Evolutionary conservation across 2,113 vertebrate genomes (phyloP).

Genomic region (Bubo scandiacus): DNA sequence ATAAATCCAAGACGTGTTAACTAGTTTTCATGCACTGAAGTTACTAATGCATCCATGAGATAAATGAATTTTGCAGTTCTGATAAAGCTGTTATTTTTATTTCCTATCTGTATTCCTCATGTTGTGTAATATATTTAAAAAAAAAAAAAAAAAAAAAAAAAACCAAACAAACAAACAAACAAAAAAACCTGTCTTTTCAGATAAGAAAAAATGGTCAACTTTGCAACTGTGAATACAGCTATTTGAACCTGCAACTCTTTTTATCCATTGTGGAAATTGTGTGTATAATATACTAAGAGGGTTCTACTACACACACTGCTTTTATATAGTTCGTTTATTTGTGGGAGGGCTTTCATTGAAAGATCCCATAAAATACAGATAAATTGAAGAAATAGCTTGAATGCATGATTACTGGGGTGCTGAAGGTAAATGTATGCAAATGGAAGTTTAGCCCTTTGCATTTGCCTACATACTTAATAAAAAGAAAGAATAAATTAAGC

Average conservation of each 20-base stretch:
- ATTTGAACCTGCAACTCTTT: neutral
- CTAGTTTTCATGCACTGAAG: conserved; percentile 8
- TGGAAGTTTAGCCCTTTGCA: neutral
- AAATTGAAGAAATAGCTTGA: conserved; percentile 4
- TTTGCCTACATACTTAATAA: neutral
- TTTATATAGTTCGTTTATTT: conserved; percentile 56
- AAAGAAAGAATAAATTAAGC: neutral
- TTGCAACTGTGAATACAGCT: neutral
- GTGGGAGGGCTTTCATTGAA: conserved; percentile 26
- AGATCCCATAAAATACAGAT: conserved; percentile 19
- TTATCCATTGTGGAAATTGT: neutral
- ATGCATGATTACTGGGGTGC: neutral
- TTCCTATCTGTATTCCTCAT: neutral
- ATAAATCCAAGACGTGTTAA: neutral
- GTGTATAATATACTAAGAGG: neutral
- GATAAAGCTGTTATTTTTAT: conserved; percentile 28
- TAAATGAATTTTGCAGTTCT: conserved; percentile 14
- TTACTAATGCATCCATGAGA: conserved; percentile 27
- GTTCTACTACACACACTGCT: neutral
- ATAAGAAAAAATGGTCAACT: neutral
- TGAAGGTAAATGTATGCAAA: neutral
- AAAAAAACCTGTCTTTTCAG: neutral
- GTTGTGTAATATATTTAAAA: neutral
- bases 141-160: neutral
- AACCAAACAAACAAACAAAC: too few species aligned